Evolutionary conservation across 2,888 invertebrate species (phyloP).

Genomic region (Ochropleura plecta): DNA sequence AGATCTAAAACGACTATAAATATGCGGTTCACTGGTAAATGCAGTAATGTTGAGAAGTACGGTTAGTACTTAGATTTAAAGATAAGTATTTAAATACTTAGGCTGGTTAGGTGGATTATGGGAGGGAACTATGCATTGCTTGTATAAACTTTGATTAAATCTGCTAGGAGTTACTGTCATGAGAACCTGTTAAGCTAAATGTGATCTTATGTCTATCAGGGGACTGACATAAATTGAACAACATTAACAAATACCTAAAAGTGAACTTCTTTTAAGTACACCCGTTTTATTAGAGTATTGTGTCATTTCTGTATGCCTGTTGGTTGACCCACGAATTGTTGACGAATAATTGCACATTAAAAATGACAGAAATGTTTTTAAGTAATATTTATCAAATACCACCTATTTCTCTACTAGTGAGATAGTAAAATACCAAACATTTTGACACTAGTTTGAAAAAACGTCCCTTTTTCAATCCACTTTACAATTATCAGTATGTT

Average conservation of each 20-base stretch:
- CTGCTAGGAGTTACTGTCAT: background rate
- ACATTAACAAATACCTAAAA: no score
- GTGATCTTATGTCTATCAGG: no score
- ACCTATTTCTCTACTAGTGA: background rate
- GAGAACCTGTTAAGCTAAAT: background rate
- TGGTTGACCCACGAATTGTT: no score
- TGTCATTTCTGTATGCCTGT: no score
- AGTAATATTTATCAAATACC: no score
- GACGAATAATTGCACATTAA: no score
- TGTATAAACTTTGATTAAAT: constrained; percentile 2
- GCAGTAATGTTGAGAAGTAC: constrained; percentile 24
- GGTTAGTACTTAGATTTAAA: constrained; percentile 22
- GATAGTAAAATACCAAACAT: background rate
- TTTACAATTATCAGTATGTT: background rate
- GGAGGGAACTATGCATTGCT: background rate
- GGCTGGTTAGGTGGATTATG: constrained; percentile 18
- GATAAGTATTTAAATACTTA: constrained; percentile 32
- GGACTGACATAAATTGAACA: no score
- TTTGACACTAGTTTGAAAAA: constrained; percentile 5
- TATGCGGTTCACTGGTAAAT: constrained; percentile 21
- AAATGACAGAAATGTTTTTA: no score
- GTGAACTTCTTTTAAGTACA: no score
- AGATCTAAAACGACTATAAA: constrained; percentile 50
- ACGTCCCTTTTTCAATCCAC: background rate
- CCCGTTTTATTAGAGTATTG: no score